Evolutionary conservation across 2,113 vertebrate genomes (phyloP), one percentile per base, ranked within the genome.

Genomic region (Alouatta palliata): DNA sequence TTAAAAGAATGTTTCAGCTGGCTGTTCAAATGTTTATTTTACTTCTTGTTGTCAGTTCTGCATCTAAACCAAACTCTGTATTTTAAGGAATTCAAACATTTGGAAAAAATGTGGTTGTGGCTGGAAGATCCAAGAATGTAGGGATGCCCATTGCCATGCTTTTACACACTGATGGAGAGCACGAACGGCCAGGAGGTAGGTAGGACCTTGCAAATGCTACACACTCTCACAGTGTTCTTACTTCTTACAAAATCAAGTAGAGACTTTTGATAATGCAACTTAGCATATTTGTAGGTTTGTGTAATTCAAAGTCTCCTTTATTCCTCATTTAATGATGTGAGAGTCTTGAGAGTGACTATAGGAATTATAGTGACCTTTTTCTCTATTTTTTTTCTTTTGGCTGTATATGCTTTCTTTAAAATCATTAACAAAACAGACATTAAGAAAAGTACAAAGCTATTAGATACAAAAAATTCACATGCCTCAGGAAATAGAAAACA

Each of bases 71-170:
- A 58, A 94, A 94, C 30, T 96, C 70, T 97, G 37, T 97, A 35
- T 97, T 95, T 3, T 68, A 98, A 99, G 99, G 99, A 92, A 99
- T 99, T 95, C 98, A 99, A 95, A 99, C 99, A 1, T 99, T 99
- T 98, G 99, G 99, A 54, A 99, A 99, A 98, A 99, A 99, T 71
- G 99, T 99, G 90, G 98, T 99, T 90, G 99, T 99, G 11, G 99
- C 98, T 25, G 99, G 99, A 94, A 99, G 99, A 96, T 99, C 99
- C 17, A 99, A 99, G 98, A 99, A 99, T 58, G 99, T 99, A 64
- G 99, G 99, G 90, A 99, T 99, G 99, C 99, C 99, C 7, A 99
- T 99, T 43, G 99, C 99, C 35, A 99, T 99, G 99, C 98, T 99
- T 94, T 97, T 99, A 73, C 99, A 99, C 96, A 99, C 98, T 0